phyloP scores from a whole-genome alignment of 2,113 vertebrate genomes.

The Xenopus laevis region DNA sequence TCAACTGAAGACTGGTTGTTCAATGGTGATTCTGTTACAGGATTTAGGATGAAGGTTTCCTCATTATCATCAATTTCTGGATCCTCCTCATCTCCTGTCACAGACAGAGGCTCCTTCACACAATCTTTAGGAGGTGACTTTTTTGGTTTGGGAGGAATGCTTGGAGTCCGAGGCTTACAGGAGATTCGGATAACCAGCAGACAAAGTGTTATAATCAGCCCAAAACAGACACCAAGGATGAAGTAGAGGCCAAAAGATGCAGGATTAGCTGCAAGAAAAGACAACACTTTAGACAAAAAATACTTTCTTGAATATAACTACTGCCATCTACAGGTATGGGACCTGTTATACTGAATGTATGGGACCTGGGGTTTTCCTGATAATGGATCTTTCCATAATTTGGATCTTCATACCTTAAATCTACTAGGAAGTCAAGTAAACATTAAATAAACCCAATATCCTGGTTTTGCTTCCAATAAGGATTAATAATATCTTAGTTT shows the following conservation, averaged over 20 bases:
- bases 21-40: slow-evolving; percentile 73
- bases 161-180: slow-evolving; percentile 69
- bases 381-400: too few relatives aligned
- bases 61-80: slow-evolving; percentile 75
- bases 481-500: too few relatives aligned
- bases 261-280: slow-evolving; percentile 72
- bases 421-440: too few relatives aligned
- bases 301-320: too few relatives aligned
- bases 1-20: slow-evolving; percentile 67
- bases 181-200: slow-evolving; percentile 92
- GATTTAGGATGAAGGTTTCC: slow-evolving; percentile 62
- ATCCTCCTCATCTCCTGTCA: slow-evolving; percentile 72
- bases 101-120: slow-evolving; percentile 51
- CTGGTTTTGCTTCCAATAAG: too few relatives aligned
- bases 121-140: slow-evolving; percentile 66
- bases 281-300: not conserved
- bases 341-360: too few relatives aligned
- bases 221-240: slow-evolving; percentile 91
- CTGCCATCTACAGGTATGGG: too few relatives aligned
- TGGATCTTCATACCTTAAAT: too few relatives aligned
- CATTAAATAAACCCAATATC: too few relatives aligned
- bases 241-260: slow-evolving; percentile 96
- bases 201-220: slow-evolving; percentile 90
- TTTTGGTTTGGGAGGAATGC: slow-evolving; percentile 51
- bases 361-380: too few relatives aligned